Evolutionary conservation across 2,888 invertebrate genomes (phyloP).

Genomic region (Smittia sp.): DNA sequence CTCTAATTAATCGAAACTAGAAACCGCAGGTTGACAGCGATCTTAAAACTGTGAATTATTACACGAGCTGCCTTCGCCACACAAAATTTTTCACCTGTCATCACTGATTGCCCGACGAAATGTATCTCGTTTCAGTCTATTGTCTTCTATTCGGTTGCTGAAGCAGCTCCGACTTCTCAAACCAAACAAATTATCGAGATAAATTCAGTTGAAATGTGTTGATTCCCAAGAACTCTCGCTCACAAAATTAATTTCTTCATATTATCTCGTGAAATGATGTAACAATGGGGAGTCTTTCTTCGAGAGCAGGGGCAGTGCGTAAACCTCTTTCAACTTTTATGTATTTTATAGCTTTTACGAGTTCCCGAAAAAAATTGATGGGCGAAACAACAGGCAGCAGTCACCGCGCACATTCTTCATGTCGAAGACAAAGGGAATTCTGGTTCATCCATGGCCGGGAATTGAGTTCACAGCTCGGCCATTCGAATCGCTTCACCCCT

Average conservation of each 20-base stretch:
- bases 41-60: constrained; percentile 18
- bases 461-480: background rate
- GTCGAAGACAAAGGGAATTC: background rate
- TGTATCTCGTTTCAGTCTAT: constrained; percentile 9
- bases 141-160: background rate
- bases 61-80: constrained; percentile 1
- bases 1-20: constrained; percentile 2
- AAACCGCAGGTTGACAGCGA: constrained; percentile 14
- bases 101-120: constrained; percentile 29
- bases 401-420: constrained; percentile 4
- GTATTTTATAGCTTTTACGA: background rate
- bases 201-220: constrained; percentile 24
- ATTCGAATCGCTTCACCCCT: constrained; percentile 20
- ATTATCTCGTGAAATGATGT: constrained; percentile 38
- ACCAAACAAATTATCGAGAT: constrained; percentile 22
- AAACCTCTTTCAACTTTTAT: constrained; percentile 16
- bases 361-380: constrained; percentile 4
- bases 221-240: constrained; percentile 21
- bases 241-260: constrained; percentile 38
- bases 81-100: constrained; percentile 31
- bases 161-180: background rate
- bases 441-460: background rate
- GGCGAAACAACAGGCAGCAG: constrained; percentile 16
- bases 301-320: constrained; percentile 8
- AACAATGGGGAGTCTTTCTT: constrained; percentile 39